These are phyloP conservation scores for Cephalopachus bancanus DNA, from an alignment of 2,797 vertebrate genomes.

Conservation along the genomic window DNA sequence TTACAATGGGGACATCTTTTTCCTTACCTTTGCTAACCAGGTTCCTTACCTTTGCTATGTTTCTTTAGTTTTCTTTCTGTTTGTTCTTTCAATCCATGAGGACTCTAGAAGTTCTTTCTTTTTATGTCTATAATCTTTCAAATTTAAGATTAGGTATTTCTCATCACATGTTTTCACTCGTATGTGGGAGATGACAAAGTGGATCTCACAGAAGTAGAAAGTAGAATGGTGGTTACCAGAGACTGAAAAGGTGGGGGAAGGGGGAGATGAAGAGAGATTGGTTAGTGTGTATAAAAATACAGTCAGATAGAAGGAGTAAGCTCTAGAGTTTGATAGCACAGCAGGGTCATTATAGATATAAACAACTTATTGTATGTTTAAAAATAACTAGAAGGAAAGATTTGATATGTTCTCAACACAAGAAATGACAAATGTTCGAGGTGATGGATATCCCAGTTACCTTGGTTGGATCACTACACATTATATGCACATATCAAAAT, in stretches of 20 bases:
- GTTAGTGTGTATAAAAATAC: not conserved
- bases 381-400: not conserved
- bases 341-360: not conserved
- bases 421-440: not conserved
- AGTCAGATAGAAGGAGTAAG: not conserved
- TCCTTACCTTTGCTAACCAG: not conserved
- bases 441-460: not conserved
- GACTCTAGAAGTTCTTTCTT: constrained; percentile 1
- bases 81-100: not conserved
- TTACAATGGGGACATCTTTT: not conserved
- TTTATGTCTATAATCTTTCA: constrained; percentile 8
- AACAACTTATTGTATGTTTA: not conserved
- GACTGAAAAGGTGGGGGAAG: not conserved
- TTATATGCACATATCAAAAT: not conserved
- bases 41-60: not conserved
- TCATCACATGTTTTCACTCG: not conserved
- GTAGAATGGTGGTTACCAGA: not conserved
- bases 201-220: not conserved
- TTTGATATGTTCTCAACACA: not conserved
- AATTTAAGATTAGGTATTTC: not conserved
- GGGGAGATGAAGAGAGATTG: not conserved
- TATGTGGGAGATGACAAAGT: not conserved
- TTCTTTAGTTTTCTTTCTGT: constrained; percentile 9
- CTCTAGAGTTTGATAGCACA: not conserved
- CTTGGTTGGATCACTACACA: not conserved